Conservation (phyloP, 1,140 invertebrate genomes). For the Dryas iulia region DNA sequence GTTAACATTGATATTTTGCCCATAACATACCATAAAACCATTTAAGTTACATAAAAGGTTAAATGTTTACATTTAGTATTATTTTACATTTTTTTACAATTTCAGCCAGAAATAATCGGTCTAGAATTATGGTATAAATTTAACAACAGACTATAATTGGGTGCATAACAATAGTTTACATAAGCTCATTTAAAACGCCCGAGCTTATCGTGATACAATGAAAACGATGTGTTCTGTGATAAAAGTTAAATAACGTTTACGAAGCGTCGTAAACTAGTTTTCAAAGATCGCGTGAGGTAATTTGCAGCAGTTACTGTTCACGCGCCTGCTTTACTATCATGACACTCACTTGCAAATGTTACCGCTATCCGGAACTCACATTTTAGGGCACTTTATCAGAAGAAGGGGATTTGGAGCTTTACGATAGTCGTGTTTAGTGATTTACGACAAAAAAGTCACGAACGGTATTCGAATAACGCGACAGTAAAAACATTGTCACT, state of each 20-base stretch:
- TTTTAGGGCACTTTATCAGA: slow-evolving; percentile 39
- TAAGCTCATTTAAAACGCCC: slow-evolving; percentile 16
- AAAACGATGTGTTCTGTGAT: slow-evolving; percentile 40
- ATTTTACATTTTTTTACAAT: too few species aligned
- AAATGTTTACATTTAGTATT: too few species aligned
- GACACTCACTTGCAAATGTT: slow-evolving; percentile 45
- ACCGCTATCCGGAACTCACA: slow-evolving; percentile 30
- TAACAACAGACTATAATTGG: background rate
- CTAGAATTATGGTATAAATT: too few species aligned
- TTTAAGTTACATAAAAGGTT: too few species aligned
- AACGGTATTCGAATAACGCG: slow-evolving; percentile 22
- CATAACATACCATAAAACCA: too few species aligned
- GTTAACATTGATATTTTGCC: too few species aligned
- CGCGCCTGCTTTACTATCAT: slow-evolving; percentile 44
- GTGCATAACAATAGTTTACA: too few species aligned
- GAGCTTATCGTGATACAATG: slow-evolving; percentile 50
- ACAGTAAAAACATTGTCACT: slow-evolving; percentile 27
- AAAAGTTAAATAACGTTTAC: slow-evolving; percentile 55
- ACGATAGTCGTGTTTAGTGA: slow-evolving; percentile 36
- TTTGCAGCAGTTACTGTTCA: slow-evolving; percentile 46
- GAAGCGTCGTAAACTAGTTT: slow-evolving; percentile 48
- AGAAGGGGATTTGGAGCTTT: slow-evolving; percentile 23
- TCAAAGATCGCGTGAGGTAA: slow-evolving; percentile 39
- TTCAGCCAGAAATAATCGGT: too few species aligned
- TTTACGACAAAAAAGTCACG: slow-evolving; percentile 39